Conservation (phyloP, 2,113 vertebrate species). For the Sapayoa aenigma region DNA sequence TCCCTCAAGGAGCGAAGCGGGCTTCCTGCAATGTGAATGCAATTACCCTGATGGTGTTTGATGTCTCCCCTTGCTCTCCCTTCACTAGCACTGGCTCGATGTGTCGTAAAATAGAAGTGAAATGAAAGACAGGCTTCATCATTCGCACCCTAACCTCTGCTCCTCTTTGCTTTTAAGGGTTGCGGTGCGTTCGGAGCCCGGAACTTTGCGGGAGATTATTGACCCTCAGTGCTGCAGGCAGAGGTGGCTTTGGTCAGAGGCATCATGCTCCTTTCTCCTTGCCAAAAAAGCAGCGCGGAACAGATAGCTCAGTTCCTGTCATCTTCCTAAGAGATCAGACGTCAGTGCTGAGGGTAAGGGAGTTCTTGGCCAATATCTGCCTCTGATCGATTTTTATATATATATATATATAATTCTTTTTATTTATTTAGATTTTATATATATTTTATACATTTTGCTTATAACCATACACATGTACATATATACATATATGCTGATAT, state of each 20-base stretch:
- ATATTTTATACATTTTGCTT: neutral
- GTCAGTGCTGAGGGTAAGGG: neutral
- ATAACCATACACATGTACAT: neutral
- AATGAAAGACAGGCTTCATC: conserved; percentile 2
- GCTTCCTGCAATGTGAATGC: neutral
- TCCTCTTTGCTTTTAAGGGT: neutral
- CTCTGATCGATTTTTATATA: neutral
- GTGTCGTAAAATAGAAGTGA: neutral
- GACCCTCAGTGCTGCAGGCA: neutral
- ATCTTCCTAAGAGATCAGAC: neutral
- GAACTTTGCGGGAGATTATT: neutral
- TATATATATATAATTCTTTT: too few species aligned
- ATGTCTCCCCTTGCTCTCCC: neutral
- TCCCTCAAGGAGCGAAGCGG: neutral
- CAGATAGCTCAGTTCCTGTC: neutral
- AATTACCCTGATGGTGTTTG: neutral
- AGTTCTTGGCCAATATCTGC: neutral
- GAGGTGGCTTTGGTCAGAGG: neutral
- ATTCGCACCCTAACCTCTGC: neutral
- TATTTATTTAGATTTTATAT: too few species aligned
- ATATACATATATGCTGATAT: neutral
- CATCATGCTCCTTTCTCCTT: neutral
- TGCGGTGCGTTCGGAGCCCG: neutral
- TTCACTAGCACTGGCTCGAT: neutral
- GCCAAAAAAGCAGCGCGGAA: neutral